phyloP scores from a whole-genome alignment of 2,113 vertebrate genomes.

The Murina feae region DNA sequence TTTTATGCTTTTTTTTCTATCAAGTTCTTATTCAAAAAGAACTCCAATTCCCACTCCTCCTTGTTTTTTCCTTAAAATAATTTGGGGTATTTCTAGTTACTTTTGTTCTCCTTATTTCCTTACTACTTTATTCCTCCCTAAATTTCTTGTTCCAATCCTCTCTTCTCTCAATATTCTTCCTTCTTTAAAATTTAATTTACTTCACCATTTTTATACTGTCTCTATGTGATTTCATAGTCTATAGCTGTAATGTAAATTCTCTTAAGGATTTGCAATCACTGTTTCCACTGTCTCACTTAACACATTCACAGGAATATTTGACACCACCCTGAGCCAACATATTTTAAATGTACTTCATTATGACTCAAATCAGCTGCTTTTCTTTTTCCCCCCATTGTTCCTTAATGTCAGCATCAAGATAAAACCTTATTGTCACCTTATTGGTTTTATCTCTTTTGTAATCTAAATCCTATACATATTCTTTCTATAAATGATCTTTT shows the following conservation, averaged over 20 bases:
- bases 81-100: neutral
- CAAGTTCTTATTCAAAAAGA: neutral
- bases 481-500: neutral
- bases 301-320: neutral
- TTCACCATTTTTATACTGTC: neutral
- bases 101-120: neutral
- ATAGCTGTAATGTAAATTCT: neutral
- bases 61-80: neutral
- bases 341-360: neutral
- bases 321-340: neutral
- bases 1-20: neutral
- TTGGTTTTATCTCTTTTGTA: neutral
- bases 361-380: neutral
- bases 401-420: neutral
- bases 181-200: neutral
- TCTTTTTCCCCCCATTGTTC: constrained; percentile 14
- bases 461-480: neutral
- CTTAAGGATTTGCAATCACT: neutral
- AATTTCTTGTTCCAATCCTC: neutral
- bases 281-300: neutral
- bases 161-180: neutral
- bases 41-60: neutral
- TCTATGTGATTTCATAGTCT: neutral
- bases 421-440: neutral
- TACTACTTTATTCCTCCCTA: neutral